Evolutionary conservation across 2,113 vertebrate species (phyloP).

Genomic region (Tupaia tana): DNA sequence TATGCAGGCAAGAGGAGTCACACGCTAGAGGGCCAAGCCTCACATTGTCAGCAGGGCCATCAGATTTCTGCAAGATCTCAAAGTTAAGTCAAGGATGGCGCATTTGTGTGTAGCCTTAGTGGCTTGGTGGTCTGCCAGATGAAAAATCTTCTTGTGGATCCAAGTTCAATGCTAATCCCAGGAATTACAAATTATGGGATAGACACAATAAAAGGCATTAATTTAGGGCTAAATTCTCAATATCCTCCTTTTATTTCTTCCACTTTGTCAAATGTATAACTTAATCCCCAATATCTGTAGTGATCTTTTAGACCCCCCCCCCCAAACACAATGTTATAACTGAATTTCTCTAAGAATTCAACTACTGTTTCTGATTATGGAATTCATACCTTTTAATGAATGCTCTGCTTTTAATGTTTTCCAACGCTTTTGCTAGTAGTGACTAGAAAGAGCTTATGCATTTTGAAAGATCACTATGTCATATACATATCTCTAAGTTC

Average conservation of each 20-base stretch:
- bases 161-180: neutral
- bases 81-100: rapidly evolving
- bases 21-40: neutral
- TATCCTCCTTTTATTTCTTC: neutral
- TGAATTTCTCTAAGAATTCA: neutral
- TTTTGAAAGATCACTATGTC: neutral
- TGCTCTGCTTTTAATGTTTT: neutral
- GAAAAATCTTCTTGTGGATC: neutral
- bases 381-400: neutral
- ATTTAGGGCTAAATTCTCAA: neutral
- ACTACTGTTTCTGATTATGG: neutral
- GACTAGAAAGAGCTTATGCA: neutral
- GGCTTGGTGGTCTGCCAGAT: neutral
- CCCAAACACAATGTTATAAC: neutral
- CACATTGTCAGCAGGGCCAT: neutral
- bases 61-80: neutral
- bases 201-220: neutral
- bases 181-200: neutral
- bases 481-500: neutral
- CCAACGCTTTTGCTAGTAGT: neutral
- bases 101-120: neutral
- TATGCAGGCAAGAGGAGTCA: neutral
- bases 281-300: too few species aligned
- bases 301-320: neutral
- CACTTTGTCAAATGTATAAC: neutral